These are phyloP conservation scores for Ciconia nigra DNA, from an alignment of 2,797 vertebrate genomes.

Conservation along the genomic window DNA sequence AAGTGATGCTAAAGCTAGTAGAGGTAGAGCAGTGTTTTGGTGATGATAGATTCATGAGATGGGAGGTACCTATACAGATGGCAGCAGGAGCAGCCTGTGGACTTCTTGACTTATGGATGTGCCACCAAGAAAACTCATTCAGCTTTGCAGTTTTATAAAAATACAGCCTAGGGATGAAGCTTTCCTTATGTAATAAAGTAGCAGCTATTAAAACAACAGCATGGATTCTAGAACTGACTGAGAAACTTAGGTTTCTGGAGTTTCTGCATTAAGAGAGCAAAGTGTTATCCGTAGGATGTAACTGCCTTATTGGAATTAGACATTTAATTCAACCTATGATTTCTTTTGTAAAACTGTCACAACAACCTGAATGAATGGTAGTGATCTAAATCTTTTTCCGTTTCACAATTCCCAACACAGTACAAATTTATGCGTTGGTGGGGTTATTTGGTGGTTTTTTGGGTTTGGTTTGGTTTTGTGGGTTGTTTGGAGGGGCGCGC, in stretches of 20 bases:
- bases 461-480: too few species aligned
- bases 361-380: neutral
- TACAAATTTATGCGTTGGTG: neutral
- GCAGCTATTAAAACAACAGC: neutral
- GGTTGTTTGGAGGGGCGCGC: too few species aligned
- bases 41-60: fast-evolving
- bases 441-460: too few species aligned
- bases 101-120: neutral
- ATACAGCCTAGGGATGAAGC: neutral
- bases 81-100: neutral
- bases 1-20: neutral
- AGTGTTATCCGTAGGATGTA: neutral
- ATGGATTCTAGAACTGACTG: neutral
- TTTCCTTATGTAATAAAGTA: neutral
- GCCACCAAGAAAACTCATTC: neutral
- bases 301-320: neutral
- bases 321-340: neutral
- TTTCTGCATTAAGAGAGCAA: neutral
- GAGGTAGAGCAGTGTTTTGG: neutral
- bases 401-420: neutral
- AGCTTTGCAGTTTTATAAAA: neutral
- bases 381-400: neutral
- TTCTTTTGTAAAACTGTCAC: neutral
- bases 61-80: fast-evolving
- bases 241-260: neutral